Conservation (phyloP, 2,797 vertebrate genomes). For the Crocidura indochinensis region DNA sequence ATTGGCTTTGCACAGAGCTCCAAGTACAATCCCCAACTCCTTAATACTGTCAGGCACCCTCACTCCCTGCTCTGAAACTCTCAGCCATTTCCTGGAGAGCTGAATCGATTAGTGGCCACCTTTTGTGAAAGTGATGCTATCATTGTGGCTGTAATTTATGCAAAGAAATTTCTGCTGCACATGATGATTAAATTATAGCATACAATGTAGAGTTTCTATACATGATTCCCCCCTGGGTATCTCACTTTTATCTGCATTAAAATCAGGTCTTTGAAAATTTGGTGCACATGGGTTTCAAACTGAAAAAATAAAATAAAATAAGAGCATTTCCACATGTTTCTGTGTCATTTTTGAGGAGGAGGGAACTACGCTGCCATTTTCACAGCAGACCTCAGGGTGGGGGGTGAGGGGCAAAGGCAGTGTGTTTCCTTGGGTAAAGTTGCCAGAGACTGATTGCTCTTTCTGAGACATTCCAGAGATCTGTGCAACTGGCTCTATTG, state of each 20-base stretch:
- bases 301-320: constrained; percentile 31
- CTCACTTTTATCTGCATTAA: constrained; percentile 74
- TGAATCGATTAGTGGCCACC: constrained; percentile 54
- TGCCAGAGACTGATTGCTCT: too few relatives aligned
- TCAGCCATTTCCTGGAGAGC: background rate
- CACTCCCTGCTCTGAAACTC: background rate
- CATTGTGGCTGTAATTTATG: constrained; percentile 67
- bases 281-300: constrained; percentile 54
- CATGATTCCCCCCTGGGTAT: background rate
- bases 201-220: background rate
- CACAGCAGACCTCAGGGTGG: background rate
- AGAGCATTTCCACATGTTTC: constrained; percentile 42
- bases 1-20: fast-evolving
- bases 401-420: background rate
- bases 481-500: background rate
- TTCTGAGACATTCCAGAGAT: too few relatives aligned
- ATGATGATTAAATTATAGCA: constrained; percentile 60
- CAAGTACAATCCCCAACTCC: background rate
- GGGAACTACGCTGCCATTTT: background rate
- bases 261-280: constrained; percentile 67
- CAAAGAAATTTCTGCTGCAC: constrained; percentile 56
- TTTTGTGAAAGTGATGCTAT: constrained; percentile 72
- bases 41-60: fast-evolving
- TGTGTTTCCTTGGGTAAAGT: background rate
- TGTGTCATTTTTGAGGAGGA: constrained; percentile 34